Evolutionary conservation across 2,797 vertebrate genomes (phyloP).

Genomic region (Tolypeutes matacus): DNA sequence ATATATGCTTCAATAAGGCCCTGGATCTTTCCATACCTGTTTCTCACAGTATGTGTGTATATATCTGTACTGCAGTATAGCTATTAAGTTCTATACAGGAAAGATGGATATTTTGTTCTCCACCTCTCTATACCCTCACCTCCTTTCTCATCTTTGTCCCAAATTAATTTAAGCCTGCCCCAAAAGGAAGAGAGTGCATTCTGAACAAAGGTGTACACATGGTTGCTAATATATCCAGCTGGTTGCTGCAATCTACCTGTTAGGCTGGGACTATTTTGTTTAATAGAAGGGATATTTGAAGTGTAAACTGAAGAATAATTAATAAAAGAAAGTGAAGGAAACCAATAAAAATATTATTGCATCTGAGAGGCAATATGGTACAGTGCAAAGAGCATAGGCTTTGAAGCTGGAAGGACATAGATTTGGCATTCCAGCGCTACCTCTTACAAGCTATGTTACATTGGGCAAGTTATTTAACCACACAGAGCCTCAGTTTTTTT

Average conservation of each 20-base stretch:
- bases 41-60: background rate
- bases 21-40: background rate
- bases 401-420: slow-evolving; percentile 15
- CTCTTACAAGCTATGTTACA: background rate
- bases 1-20: slow-evolving; percentile 27
- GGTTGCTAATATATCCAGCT: slow-evolving; percentile 16
- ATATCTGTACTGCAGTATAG: background rate
- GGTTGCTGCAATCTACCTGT: background rate
- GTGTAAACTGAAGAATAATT: slow-evolving; percentile 39
- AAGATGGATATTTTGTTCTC: slow-evolving; percentile 25
- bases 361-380: background rate
- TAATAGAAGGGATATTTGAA: background rate
- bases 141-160: slow-evolving; percentile 2
- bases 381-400: background rate
- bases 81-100: slow-evolving; percentile 15
- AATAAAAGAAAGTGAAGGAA: slow-evolving; percentile 54
- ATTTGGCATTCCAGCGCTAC: slow-evolving; percentile 12
- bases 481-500: background rate
- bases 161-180: slow-evolving; percentile 31
- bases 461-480: background rate
- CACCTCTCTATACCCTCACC: background rate
- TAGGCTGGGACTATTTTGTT: slow-evolving; percentile 41
- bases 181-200: background rate
- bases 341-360: background rate
- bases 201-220: background rate